These are phyloP conservation scores for Parnassius smintheus DNA, from an alignment of 2,888 invertebrate genomes.

Conservation along the genomic window DNA sequence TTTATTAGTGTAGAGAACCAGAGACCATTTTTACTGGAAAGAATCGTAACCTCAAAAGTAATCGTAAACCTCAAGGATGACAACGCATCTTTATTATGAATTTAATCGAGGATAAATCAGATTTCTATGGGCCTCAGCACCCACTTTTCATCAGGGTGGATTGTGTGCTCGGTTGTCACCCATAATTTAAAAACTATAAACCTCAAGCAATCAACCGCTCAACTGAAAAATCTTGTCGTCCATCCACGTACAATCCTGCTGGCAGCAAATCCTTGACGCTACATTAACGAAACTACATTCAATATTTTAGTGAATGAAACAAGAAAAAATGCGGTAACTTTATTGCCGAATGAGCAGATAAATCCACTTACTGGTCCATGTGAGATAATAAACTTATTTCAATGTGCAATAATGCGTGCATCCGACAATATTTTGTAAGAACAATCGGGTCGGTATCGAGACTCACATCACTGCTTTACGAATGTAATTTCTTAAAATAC, in stretches of 20 bases:
- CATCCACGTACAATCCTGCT: conserved; percentile 25
- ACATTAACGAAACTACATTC: conserved; percentile 59
- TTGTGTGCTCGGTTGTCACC: too few relatives aligned
- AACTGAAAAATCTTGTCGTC: too few relatives aligned
- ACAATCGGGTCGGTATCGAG: conserved; percentile 41
- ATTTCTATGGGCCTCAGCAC: too few relatives aligned
- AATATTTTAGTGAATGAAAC: conserved; percentile 56
- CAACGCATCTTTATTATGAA: too few relatives aligned
- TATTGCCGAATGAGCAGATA: conserved; percentile 69
- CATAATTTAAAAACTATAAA: too few relatives aligned
- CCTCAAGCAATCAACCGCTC: too few relatives aligned
- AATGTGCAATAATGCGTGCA: conserved; percentile 47
- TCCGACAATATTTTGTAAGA: conserved; percentile 47
- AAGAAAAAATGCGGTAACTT: conserved; percentile 52
- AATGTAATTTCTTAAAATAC: conserved; percentile 14
- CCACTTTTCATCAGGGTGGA: too few relatives aligned
- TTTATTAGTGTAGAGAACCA: too few relatives aligned
- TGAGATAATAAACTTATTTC: conserved; percentile 64
- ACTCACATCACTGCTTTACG: conserved; percentile 3
- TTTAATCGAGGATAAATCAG: too few relatives aligned
- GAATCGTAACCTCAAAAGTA: too few relatives aligned
- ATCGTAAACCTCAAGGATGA: too few relatives aligned
- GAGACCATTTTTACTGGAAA: too few relatives aligned
- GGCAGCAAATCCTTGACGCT: conserved; percentile 43
- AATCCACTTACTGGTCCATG: conserved; percentile 59